Base-by-base conservation (phyloP, 1,140 invertebrate genomes). In the Macrobrachium nipponense region DNA sequence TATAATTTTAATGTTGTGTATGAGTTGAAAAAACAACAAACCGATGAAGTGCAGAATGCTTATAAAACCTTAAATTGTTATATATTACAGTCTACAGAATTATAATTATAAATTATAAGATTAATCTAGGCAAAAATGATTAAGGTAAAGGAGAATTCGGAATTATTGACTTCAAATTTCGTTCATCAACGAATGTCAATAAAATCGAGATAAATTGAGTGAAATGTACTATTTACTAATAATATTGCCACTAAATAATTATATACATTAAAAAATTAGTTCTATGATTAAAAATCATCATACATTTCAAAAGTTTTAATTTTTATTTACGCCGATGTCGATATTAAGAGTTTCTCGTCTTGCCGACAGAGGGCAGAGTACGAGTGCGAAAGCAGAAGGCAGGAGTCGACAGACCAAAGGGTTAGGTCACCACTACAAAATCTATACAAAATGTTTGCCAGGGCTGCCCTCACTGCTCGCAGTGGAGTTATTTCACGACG, bases 391-490 rank as follows among this genome's bases (percentile, higher is more conserved):
- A 60, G 11, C 58, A 62, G 81, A 75, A 70, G 68, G 70, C 58
- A 59, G 70, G 23, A 75, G 20, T 17, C 12, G 6, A 70, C 14
- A 27, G 14, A 27, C 64, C 36, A 73, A 44, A 36, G 51, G 44
- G 12, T 36, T 18, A 20, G 36, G 17, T 44, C 43, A 27, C 5
- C 10, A 43, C 18, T 14, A 44, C 17, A n/a, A 61, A 81, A 14
- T n/a, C 27, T n/a, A 23, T 51, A 5, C 23, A 72, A 81, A 23
- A 82, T 86, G 84, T 86, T 80, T 44, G 23, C 77, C 23, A 79
- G 84, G 36, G 18, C 84, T 20, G 66, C 70, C 44, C 77, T 86
- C 84, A 20, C 66, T 18, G 44, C 66, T n/a, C 83, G 83, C 23
- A 86, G 70, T 75, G 23, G 20, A 36, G 20, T 20, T 14, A 86